A percentile compares a stretch with the other conserved stretches of the same genome.
Evolutionary conservation across 2,797 vertebrate species (phyloP).

Genomic region (Diplodus sargus): DNA sequence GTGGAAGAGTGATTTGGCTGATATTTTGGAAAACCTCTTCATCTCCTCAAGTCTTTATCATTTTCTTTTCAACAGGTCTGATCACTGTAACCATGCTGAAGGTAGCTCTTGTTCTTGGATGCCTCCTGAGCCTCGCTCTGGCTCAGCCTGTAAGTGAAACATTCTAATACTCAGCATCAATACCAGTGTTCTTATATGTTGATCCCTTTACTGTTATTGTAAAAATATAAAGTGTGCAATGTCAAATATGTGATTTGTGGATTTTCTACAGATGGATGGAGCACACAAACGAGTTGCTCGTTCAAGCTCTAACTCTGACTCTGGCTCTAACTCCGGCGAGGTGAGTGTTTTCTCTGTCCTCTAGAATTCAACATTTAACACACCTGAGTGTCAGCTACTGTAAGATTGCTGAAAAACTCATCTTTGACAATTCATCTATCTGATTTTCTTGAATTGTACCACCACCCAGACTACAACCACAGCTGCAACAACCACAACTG

Average conservation of each 20-base stretch:
- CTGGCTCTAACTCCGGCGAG: constrained; percentile 5
- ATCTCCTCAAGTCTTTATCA: too few relatives aligned
- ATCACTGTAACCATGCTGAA: too few relatives aligned
- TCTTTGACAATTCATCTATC: too few relatives aligned
- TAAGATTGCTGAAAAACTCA: neutral
- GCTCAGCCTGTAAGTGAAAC: neutral
- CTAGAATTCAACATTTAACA: neutral
- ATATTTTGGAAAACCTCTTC: too few relatives aligned
- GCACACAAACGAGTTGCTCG: constrained; percentile 15
- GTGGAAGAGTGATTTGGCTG: too few relatives aligned
- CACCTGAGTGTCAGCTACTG: neutral
- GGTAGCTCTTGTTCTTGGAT: neutral
- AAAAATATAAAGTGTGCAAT: neutral
- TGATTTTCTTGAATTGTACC: too few relatives aligned
- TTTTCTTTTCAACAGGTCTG: too few relatives aligned
- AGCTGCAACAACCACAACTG: too few relatives aligned
- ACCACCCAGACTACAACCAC: too few relatives aligned
- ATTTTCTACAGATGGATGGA: constrained; percentile 16
- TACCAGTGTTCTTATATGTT: neutral
- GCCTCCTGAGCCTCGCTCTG: neutral
- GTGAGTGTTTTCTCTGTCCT: neutral
- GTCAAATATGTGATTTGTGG: neutral
- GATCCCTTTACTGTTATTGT: neutral
- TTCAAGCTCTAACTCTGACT: constrained; percentile 20
- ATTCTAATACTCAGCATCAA: neutral